Base-by-base conservation (phyloP, 1,140 invertebrate species). In the Plectus sambesii region DNA sequence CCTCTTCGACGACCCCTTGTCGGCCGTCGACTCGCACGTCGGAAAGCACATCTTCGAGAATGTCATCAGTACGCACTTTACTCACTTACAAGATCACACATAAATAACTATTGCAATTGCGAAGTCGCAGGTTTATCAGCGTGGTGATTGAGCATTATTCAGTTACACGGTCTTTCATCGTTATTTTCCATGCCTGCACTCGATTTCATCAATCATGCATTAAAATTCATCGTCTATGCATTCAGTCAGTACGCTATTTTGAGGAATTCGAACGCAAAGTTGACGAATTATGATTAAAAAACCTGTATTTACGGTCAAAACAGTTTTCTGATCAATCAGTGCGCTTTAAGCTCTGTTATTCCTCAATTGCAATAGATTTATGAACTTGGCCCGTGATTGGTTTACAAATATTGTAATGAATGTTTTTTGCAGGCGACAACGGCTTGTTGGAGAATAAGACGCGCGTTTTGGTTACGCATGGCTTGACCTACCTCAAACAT, bases 391-490 rank as follows among this genome's bases (percentile, higher is more conserved):
- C 30, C 12, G 12, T 12, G 30, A n/a, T 33, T 12, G 30, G 12
- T 33, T 12, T 12, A n/a, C n/a, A n/a, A n/a, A n/a, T n/a, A n/a
- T n/a, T n/a, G n/a, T n/a, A n/a, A n/a, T n/a, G n/a, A n/a, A 12
- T 12, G 30, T n/a, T n/a, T 33, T n/a, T 33, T 33, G 12, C 30
- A 12, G n/a, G n/a, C 30, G 12, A n/a, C n/a, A 33, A 12, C 44
- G 84, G 85, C 15, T 47, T 88, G 1, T 69, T 88, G 19, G 80
- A 80, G 48, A 74, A 77, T 33, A 87, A 24, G n/a, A 27, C 38
- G 20, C 49, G 24, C 20, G 54, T 51, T 39, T 9, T 51, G 6
- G 25, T 51, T 2, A 51, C 30, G 12, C 48, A 51, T n/a, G n/a
- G n/a, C n/a, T n/a, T n/a, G n/a, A n/a, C n/a, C n/a, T n/a, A n/a